Percentiles rank a stretch among this genome's conserved stretches.
Evolutionary conservation across 1,140 invertebrate genomes (phyloP).

Genomic region (Battus philenor): DNA sequence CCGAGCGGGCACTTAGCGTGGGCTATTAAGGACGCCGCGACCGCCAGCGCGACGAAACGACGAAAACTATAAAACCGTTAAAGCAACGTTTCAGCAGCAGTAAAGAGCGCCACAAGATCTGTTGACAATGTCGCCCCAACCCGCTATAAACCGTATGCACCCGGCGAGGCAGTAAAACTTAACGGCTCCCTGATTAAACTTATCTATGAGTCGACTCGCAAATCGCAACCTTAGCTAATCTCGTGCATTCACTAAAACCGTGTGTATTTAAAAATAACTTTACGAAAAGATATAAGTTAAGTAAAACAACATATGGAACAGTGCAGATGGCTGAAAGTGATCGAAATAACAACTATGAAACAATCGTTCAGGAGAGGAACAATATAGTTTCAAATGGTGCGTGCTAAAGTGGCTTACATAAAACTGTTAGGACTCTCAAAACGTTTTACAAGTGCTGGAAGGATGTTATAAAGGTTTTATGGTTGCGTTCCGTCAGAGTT

Average conservation of each 20-base stretch:
- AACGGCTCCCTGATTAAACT: slow-evolving; percentile 74
- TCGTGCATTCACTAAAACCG: slow-evolving; percentile 22
- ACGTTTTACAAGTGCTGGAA: slow-evolving; percentile 73
- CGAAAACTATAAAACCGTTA: slow-evolving; percentile 75
- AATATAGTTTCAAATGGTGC: slow-evolving; percentile 16
- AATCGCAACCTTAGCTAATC: slow-evolving; percentile 61
- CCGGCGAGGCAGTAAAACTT: slow-evolving; percentile 66
- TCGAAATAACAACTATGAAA: too few species aligned
- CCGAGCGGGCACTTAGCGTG: slow-evolving; percentile 68
- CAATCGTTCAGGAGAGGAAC: too few species aligned
- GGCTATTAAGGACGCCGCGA: slow-evolving; percentile 66
- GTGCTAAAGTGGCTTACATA: slow-evolving; percentile 44
- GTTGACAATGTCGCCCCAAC: slow-evolving; percentile 70
- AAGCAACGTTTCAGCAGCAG: slow-evolving; percentile 72
- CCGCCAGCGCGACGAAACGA: slow-evolving; percentile 63
- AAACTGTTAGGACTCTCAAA: slow-evolving; percentile 62
- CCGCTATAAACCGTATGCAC: slow-evolving; percentile 71
- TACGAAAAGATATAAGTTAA: too few species aligned
- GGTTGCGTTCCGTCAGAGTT: slow-evolving; percentile 65
- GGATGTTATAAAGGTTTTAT: slow-evolving; percentile 74
- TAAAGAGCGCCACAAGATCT: slow-evolving; percentile 72
- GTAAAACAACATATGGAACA: too few species aligned
- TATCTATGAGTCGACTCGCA: slow-evolving; percentile 50
- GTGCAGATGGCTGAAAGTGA: too few species aligned
- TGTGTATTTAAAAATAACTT: too few species aligned